phyloP scores from a whole-genome alignment of 2,888 invertebrate genomes.

The Lasioglossum lativentre region DNA sequence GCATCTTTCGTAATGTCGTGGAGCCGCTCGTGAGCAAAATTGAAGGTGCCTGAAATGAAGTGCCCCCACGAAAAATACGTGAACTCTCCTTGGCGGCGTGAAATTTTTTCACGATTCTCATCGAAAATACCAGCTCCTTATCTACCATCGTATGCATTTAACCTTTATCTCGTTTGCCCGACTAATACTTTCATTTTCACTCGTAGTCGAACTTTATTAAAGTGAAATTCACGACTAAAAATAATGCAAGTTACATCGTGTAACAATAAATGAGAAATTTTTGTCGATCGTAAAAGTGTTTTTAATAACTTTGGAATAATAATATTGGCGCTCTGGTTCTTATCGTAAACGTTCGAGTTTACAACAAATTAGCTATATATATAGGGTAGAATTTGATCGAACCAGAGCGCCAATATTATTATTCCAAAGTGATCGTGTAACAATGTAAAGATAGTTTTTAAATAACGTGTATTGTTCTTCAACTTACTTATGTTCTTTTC shows the following conservation, averaged over 20 bases:
- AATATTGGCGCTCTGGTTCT: too few species aligned
- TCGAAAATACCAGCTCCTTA: not conserved
- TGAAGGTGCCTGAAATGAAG: conserved; percentile 44
- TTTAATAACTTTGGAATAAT: too few species aligned
- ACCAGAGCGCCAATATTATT: not conserved
- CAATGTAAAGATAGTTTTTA: not conserved
- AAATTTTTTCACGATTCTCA: not conserved
- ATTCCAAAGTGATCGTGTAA: too few species aligned
- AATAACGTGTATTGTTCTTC: not conserved
- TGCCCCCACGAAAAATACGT: not conserved
- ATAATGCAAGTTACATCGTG: too few species aligned
- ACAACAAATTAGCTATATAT: too few species aligned
- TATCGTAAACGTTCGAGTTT: too few species aligned
- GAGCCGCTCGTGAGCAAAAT: conserved; percentile 55
- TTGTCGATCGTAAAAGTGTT: too few species aligned
- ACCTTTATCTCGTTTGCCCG: not conserved
- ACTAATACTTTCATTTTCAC: not conserved
- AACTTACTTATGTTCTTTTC: conserved; percentile 79
- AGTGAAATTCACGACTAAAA: not conserved
- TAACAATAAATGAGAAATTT: too few species aligned
- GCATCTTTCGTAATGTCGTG: conserved; percentile 62
- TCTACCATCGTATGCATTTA: not conserved
- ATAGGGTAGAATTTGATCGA: too few species aligned
- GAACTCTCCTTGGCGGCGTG: not conserved
- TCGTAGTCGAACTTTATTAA: not conserved